Evolutionary conservation across 2,888 invertebrate genomes (phyloP).

Genomic region (Limnephilus rhombicus): DNA sequence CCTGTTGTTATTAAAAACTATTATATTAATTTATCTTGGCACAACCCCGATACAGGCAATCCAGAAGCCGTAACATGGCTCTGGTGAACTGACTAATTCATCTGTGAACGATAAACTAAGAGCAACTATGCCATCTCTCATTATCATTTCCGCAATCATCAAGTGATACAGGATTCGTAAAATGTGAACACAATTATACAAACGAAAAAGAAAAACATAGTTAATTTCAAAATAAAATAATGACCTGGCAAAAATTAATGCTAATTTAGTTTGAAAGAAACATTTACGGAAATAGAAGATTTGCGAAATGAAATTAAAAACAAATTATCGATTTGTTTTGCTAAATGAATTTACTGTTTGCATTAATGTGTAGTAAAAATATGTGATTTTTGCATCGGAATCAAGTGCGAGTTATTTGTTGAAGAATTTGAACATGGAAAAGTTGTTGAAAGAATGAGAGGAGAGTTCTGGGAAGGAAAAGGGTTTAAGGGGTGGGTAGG

Average conservation of each 20-base stretch:
- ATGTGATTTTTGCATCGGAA: neutral
- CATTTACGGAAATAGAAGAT: neutral
- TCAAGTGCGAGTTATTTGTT: neutral
- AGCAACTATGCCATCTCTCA: neutral
- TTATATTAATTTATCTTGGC: neutral
- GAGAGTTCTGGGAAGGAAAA: too few relatives aligned
- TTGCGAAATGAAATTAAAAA: neutral
- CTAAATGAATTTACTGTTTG: neutral
- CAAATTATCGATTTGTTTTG: neutral
- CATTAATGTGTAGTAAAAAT: neutral
- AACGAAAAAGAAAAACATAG: neutral
- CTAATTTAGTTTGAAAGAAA: neutral
- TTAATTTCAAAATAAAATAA: neutral
- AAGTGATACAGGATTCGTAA: neutral
- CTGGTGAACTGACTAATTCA: conserved; percentile 11
- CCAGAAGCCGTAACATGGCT: conserved; percentile 29
- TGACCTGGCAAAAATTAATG: neutral
- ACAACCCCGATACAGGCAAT: neutral
- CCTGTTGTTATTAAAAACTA: neutral
- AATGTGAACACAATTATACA: neutral
- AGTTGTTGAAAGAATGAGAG: too few relatives aligned
- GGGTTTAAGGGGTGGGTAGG: too few relatives aligned
- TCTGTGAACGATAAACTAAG: neutral
- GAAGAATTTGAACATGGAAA: too few relatives aligned
- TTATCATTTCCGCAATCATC: neutral